Evolutionary conservation across 1,140 invertebrate species (phyloP).

Genomic region (Metopolophium dirhodum): DNA sequence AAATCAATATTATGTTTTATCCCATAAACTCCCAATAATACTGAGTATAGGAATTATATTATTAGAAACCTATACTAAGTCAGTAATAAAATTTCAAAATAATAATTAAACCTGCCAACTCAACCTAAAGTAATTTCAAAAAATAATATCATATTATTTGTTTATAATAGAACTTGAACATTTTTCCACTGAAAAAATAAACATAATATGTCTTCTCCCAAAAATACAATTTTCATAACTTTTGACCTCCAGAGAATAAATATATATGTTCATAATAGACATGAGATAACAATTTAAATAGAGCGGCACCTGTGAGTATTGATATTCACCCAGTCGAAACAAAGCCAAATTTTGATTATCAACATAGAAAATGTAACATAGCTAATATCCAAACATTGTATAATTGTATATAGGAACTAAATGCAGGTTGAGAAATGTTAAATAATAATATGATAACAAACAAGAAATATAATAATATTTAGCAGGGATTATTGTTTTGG

Average conservation of each 20-base stretch:
- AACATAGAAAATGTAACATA: neutral
- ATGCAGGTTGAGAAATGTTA: neutral
- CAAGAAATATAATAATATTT: constrained; percentile 20
- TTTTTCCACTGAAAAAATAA: neutral
- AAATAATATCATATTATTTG: neutral
- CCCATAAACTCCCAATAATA: too few relatives aligned
- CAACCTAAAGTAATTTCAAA: neutral
- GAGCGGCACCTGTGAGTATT: neutral
- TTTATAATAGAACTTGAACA: neutral
- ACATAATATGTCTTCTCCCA: neutral
- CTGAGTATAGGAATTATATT: too few relatives aligned
- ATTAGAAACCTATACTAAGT: neutral
- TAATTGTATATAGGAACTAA: neutral
- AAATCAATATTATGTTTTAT: too few relatives aligned
- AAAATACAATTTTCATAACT: neutral
- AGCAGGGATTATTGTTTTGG: neutral
- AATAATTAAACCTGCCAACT: neutral
- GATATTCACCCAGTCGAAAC: neutral
- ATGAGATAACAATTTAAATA: neutral
- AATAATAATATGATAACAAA: neutral
- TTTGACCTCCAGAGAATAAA: neutral
- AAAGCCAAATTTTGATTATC: neutral
- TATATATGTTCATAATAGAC: neutral
- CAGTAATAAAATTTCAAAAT: neutral
- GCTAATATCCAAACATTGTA: neutral